Evolutionary conservation across 2,888 invertebrate species (phyloP).

Genomic region (Philopedon plagiatum): DNA sequence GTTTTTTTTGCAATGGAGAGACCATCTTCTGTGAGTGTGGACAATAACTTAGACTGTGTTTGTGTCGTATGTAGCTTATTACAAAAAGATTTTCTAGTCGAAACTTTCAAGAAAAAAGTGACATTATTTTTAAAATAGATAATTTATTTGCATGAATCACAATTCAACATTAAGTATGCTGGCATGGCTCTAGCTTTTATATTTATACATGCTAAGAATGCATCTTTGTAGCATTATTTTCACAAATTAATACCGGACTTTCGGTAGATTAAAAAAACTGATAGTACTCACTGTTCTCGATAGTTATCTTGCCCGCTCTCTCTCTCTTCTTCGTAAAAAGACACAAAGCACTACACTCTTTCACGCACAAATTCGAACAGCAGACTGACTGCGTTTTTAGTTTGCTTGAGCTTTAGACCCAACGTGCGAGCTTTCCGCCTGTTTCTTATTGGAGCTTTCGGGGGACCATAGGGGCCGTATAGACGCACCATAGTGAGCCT

Average conservation of each 20-base stretch:
- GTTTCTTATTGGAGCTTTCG: conserved; percentile 38
- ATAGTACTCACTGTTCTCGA: conserved; percentile 19
- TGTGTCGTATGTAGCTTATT: no score
- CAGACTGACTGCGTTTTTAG: conserved; percentile 38
- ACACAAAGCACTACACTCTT: conserved; percentile 24
- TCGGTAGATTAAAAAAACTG: conserved; percentile 11
- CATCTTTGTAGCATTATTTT: neutral
- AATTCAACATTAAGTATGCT: no score
- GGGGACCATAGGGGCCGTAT: conserved; percentile 24
- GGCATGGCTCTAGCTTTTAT: no score
- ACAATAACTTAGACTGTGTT: no score
- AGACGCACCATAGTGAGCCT: neutral
- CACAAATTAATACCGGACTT: conserved; percentile 4
- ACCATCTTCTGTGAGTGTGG: no score
- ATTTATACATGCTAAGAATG: neutral
- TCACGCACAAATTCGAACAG: conserved; percentile 39
- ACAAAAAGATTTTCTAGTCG: no score
- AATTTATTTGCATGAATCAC: no score
- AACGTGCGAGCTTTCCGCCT: conserved; percentile 10
- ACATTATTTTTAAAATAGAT: no score
- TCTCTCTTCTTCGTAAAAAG: neutral
- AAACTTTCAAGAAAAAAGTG: no score
- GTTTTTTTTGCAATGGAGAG: no score
- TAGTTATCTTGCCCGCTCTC: conserved; percentile 19
- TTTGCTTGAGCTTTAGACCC: conserved; percentile 21